Conservation (phyloP, 2,888 invertebrate species). For the Crematogaster levior region DNA sequence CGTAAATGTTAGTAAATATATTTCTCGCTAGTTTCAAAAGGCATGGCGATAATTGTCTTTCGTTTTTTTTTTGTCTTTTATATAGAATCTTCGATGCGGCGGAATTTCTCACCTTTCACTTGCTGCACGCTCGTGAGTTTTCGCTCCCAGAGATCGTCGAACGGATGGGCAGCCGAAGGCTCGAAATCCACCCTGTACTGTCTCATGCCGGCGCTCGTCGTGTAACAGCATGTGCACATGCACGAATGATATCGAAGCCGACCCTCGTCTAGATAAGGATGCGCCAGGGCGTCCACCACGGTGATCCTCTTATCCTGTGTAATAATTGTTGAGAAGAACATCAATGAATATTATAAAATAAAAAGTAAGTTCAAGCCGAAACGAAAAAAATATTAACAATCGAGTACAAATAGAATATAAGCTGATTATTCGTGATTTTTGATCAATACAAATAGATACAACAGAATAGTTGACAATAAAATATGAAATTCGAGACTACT, state of each 20-base stretch:
- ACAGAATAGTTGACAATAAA: not conserved
- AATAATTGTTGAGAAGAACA: conserved; percentile 61
- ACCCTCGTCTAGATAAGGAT: conserved; percentile 99
- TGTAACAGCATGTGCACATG: conserved; percentile 99
- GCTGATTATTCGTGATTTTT: not conserved
- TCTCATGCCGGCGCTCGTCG: conserved; percentile 91
- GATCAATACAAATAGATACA: conserved; percentile 19
- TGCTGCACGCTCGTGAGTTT: conserved; percentile 96
- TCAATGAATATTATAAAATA: conserved; percentile 39
- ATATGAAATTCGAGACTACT: not conserved
- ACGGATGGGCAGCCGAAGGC: conserved; percentile 95
- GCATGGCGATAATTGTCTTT: not conserved
- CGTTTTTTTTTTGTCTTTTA: not conserved
- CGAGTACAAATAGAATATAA: not conserved
- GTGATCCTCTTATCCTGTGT: conserved; percentile 95
- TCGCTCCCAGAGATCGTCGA: conserved; percentile 98
- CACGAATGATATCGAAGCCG: conserved; percentile 99
- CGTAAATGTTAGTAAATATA: not conserved
- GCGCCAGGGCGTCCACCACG: conserved; percentile 97
- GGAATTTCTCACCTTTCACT: conserved; percentile 93
- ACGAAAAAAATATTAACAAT: not conserved
- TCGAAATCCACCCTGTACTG: conserved; percentile 97
- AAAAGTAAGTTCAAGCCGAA: not conserved
- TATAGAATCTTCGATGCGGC: not conserved
- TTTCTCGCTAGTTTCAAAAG: not conserved